These are phyloP conservation scores for Mastigias papua DNA, from an alignment of 30 jellyfish, hydroid and myxozoan species.

Conservation along the genomic window DNA sequence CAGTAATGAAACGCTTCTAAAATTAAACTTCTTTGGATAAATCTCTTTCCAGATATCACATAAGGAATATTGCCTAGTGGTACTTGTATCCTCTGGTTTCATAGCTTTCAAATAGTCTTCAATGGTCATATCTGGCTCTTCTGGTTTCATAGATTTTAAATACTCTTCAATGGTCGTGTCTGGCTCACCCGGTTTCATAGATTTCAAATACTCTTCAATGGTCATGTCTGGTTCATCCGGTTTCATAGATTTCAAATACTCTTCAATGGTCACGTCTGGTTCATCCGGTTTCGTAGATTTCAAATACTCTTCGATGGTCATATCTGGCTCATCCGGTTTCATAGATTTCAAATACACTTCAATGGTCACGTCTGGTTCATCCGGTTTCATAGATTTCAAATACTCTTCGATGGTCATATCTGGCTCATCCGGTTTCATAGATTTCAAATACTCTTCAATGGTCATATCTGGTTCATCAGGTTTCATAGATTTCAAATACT, in stretches of 20 bases:
- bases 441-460: constrained; percentile 3
- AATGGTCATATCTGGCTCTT: background rate
- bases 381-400: background rate
- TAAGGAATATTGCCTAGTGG: background rate
- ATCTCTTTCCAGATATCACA: background rate
- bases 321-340: constrained; percentile 2
- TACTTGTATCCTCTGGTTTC: background rate
- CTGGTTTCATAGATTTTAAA: background rate
- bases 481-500: background rate
- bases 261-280: constrained; percentile 22
- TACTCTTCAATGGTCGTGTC: constrained; percentile 11
- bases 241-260: constrained; percentile 12
- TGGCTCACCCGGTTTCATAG: background rate
- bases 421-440: background rate
- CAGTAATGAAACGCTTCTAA: background rate
- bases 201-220: constrained; percentile 17
- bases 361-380: constrained; percentile 26
- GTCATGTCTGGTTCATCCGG: constrained; percentile 7
- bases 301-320: constrained; percentile 34
- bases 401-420: constrained; percentile 6
- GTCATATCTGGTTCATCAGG: constrained; percentile 1
- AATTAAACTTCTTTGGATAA: background rate
- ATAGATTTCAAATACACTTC: constrained; percentile 34
- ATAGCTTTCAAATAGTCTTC: background rate
- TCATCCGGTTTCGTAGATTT: background rate